Percentiles rank a stretch among this genome's conserved stretches.
phyloP scores from a whole-genome alignment of 2,888 invertebrate species.

The Phragmatobia fuliginosa region DNA sequence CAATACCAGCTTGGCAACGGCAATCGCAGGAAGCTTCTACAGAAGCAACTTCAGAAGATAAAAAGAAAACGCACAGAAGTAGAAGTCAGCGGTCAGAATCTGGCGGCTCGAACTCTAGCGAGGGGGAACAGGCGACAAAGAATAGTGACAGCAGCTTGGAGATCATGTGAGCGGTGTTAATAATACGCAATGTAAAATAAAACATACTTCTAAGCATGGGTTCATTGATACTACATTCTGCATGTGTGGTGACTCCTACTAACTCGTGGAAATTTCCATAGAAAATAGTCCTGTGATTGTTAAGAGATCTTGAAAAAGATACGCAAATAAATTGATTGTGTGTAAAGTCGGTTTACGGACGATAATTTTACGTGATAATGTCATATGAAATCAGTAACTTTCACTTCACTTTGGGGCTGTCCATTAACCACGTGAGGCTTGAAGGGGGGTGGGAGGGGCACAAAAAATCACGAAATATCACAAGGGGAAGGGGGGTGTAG shows the following conservation, averaged over 20 bases:
- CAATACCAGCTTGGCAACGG: slow-evolving; percentile 94
- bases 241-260: slow-evolving; percentile 8
- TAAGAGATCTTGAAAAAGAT: no score
- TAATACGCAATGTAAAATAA: slow-evolving; percentile 15
- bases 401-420: no score
- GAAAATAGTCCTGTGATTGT: neutral
- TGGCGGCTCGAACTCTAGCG: slow-evolving; percentile 89
- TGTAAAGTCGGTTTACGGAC: no score
- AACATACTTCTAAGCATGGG: slow-evolving; percentile 15
- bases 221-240: neutral
- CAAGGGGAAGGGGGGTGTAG: no score
- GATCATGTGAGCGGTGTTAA: slow-evolving; percentile 87
- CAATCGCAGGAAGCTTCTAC: slow-evolving; percentile 86
- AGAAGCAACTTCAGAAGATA: slow-evolving; percentile 63
- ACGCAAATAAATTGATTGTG: no score
- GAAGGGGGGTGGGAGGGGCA: no score
- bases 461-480: no score
- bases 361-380: no score
- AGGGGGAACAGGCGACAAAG: slow-evolving; percentile 91
- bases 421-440: no score
- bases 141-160: slow-evolving; percentile 92
- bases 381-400: no score
- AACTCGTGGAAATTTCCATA: neutral
- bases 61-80: slow-evolving; percentile 75
- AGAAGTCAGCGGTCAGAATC: slow-evolving; percentile 88